Conservation (phyloP, 1,140 invertebrate genomes). For the Hycleus cichorii region DNA sequence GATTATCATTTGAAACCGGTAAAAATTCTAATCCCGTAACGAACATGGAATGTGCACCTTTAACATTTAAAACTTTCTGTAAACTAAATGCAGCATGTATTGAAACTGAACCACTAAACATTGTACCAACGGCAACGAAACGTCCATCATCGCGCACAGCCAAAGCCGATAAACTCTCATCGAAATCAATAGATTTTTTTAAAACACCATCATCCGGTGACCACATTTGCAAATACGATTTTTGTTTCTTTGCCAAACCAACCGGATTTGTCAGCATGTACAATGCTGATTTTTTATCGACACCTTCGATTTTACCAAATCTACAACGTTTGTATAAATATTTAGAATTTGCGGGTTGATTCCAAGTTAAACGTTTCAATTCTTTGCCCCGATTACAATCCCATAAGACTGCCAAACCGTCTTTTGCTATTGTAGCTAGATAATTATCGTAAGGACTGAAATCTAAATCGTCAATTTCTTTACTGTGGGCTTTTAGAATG, state of each 20-base stretch:
- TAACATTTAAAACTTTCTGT: slow-evolving; percentile 73
- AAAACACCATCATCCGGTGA: slow-evolving; percentile 50
- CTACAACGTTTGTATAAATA: slow-evolving; percentile 80
- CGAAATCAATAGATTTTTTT: slow-evolving; percentile 47
- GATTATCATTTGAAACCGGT: slow-evolving; percentile 47
- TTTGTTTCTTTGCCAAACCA: slow-evolving; percentile 57
- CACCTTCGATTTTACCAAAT: slow-evolving; percentile 62
- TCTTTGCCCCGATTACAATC: slow-evolving; percentile 56
- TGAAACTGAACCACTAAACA: slow-evolving; percentile 84
- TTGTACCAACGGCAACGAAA: slow-evolving; percentile 86
- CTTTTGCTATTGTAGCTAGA: slow-evolving; percentile 80
- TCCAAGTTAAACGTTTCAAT: slow-evolving; percentile 65
- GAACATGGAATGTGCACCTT: slow-evolving; percentile 86
- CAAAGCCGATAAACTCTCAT: slow-evolving; percentile 75
- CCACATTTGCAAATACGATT: slow-evolving; percentile 68
- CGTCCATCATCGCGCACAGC: slow-evolving; percentile 85
- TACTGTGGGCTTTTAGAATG: slow-evolving; percentile 64
- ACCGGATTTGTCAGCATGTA: slow-evolving; percentile 79
- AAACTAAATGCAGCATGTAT: slow-evolving; percentile 89
- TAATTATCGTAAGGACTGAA: slow-evolving; percentile 69
- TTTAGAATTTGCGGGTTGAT: slow-evolving; percentile 60
- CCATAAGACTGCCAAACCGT: slow-evolving; percentile 78
- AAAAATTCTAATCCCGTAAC: slow-evolving; percentile 89
- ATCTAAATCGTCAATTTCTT: slow-evolving; percentile 88
- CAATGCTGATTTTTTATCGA: slow-evolving; percentile 56